Evolutionary conservation across 2,113 vertebrate genomes (phyloP).

Genomic region (Rhodinocichla rosea): DNA sequence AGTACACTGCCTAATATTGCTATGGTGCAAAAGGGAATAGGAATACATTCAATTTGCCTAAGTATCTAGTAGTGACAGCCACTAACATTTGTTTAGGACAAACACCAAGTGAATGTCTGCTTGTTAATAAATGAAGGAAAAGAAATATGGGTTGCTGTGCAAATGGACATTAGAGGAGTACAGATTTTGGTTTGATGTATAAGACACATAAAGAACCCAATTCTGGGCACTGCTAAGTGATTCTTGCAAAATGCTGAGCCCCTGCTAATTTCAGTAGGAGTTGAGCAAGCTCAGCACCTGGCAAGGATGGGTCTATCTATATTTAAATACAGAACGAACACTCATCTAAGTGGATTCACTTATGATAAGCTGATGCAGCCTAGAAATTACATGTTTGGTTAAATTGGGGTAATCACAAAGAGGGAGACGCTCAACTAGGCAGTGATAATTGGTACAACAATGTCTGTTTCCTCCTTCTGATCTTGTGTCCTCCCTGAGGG

Average conservation of each 20-base stretch:
- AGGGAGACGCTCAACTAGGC: background rate
- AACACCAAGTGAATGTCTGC: constrained; percentile 23
- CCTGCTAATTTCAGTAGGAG: constrained; percentile 43
- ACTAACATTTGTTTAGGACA: constrained; percentile 53
- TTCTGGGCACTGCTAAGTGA: constrained; percentile 32
- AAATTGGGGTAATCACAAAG: constrained; percentile 41
- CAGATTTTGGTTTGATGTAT: constrained; percentile 31
- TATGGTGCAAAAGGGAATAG: constrained; percentile 30
- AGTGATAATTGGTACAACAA: constrained; percentile 20
- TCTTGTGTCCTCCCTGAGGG: constrained; percentile 6
- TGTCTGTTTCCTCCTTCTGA: constrained; percentile 27
- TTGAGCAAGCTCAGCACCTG: constrained; percentile 54
- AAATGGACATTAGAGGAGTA: constrained; percentile 33
- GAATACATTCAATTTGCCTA: constrained; percentile 59
- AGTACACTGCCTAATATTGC: constrained; percentile 44
- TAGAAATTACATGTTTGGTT: constrained; percentile 50
- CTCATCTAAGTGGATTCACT: constrained; percentile 35
- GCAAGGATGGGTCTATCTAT: constrained; percentile 48
- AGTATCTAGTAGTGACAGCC: constrained; percentile 56
- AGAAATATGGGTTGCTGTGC: constrained; percentile 33
- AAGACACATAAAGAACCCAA: constrained; percentile 30
- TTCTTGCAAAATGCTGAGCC: constrained; percentile 55
- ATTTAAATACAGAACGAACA: constrained; percentile 34
- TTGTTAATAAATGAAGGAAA: constrained; percentile 45
- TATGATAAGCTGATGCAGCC: constrained; percentile 32